Evolutionary conservation across 2,888 invertebrate species (phyloP).

Genomic region (Acanthacorydalis orientalis): DNA sequence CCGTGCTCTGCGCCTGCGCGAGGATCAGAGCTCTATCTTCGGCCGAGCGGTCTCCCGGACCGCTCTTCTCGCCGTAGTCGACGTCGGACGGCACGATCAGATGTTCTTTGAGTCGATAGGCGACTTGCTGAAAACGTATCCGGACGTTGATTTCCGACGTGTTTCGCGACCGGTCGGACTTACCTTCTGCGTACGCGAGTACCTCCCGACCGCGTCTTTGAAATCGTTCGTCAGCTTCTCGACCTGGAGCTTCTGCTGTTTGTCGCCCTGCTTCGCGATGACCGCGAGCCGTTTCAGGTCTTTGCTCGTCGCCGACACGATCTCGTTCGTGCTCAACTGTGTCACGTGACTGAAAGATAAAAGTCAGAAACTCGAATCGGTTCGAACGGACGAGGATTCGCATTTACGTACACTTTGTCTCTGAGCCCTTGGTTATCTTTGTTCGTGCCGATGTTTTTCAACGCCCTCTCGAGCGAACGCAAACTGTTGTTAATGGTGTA

Average conservation of each 20-base stretch:
- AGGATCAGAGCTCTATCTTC: constrained; percentile 24
- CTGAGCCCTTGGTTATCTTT: constrained; percentile 52
- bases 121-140: constrained; percentile 32
- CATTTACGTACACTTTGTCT: constrained; percentile 41
- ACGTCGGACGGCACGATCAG: constrained; percentile 26
- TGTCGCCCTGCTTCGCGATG: constrained; percentile 53
- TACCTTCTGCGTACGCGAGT: constrained; percentile 67
- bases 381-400: neutral
- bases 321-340: constrained; percentile 56
- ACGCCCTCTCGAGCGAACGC: constrained; percentile 51
- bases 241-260: constrained; percentile 66
- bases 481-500: constrained; percentile 60
- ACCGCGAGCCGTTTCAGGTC: constrained; percentile 55
- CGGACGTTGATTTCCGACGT: neutral
- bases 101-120: constrained; percentile 49
- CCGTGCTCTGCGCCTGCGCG: constrained; percentile 23
- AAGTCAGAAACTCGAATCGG: too few relatives aligned
- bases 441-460: constrained; percentile 57
- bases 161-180: constrained; percentile 8
- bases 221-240: constrained; percentile 73
- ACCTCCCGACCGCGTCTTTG: constrained; percentile 58
- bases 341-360: constrained; percentile 42
- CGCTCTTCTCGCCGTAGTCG: constrained; percentile 21
- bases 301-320: constrained; percentile 53
- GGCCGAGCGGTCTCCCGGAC: constrained; percentile 21